Evolutionary conservation across 2,113 vertebrate species (phyloP), one percentile per base, ranked within the genome.

Genomic region (Odocoileus hemionus): DNA sequence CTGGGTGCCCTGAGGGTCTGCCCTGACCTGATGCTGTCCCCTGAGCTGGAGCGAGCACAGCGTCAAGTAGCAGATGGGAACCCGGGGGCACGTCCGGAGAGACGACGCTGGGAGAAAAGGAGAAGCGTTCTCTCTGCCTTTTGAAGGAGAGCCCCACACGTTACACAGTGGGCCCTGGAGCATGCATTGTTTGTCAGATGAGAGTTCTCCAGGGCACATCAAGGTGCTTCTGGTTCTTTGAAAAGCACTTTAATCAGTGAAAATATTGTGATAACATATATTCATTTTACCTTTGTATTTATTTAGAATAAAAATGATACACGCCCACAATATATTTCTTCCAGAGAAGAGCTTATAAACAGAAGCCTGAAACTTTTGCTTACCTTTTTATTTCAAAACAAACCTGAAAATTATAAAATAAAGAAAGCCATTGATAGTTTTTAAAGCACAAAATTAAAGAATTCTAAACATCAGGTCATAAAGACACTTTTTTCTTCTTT

Each of bases 241-340:
- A 12, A 74, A 39, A 52, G 2, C 50, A 30, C 52, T 90, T 83
- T 76, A 28, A 80, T 70, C 92, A 33, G 23, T 95, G 74, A 84
- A 96, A 90, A 87, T 95, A 26, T 45, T 91, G 43, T 80, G 64
- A 83, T 52, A 30, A 60, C 88, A 58, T 94, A 82, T 47, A 92
- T 85, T 87, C 33, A 76, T 43, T 96, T 95, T 87, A 39, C 78
- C 21, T 47, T 97, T 95, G 64, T 64, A 30, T 10, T 96, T 88
- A 86, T 64, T 95, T 95, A 92, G 70, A 86, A n/a, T 76, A 85
- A 80, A 96, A 97, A 45, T 80, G 16, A 87, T 19, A 55, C 39
- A 93, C 1, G 2, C 47, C 61, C 25, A 90, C 74, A 94, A 4
- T 88, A 55, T 93, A 9, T 86, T 86, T 96, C 92, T 64, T 94